Conservation (phyloP, 2,888 invertebrate genomes). For the Epinotia demarniana region DNA sequence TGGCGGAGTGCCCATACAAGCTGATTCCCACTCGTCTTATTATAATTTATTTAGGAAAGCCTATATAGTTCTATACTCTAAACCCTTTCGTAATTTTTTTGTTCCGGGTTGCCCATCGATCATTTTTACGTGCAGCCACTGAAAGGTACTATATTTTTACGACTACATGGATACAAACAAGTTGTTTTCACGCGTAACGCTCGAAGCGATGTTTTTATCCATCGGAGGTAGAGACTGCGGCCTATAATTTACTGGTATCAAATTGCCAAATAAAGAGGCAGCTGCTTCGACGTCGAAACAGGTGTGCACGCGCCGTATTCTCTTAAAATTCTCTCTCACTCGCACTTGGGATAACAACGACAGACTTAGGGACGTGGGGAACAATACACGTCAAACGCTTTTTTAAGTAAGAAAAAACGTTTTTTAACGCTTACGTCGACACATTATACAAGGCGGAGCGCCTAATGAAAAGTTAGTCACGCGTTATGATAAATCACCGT, state of each 20-base stretch:
- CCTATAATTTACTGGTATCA: constrained; percentile 56
- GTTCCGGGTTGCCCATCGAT: too few relatives aligned
- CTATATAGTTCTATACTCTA: too few relatives aligned
- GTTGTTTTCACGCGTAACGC: constrained; percentile 9
- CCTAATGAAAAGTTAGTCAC: constrained; percentile 38
- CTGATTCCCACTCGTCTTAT: too few relatives aligned
- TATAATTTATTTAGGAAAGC: too few relatives aligned
- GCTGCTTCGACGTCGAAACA: constrained; percentile 65
- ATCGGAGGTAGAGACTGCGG: constrained; percentile 29
- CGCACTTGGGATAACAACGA: constrained; percentile 50
- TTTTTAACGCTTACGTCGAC: constrained; percentile 35
- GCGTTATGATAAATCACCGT: constrained; percentile 36
- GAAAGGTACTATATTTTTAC: too few relatives aligned
- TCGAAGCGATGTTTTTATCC: constrained; percentile 36
- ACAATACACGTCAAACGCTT: constrained; percentile 33
- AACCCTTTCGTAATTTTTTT: too few relatives aligned
- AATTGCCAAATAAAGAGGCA: constrained; percentile 62
- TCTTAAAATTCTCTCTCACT: constrained; percentile 53
- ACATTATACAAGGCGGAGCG: constrained; percentile 20
- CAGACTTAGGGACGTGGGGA: constrained; percentile 46
- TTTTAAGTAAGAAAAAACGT: constrained; percentile 34
- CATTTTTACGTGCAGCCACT: too few relatives aligned
- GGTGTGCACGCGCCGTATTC: constrained; percentile 69
- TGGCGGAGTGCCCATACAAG: too few relatives aligned
- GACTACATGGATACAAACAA: neutral